phyloP scores from a whole-genome alignment of 2,888 invertebrate species.

The Chironomus tentans region DNA sequence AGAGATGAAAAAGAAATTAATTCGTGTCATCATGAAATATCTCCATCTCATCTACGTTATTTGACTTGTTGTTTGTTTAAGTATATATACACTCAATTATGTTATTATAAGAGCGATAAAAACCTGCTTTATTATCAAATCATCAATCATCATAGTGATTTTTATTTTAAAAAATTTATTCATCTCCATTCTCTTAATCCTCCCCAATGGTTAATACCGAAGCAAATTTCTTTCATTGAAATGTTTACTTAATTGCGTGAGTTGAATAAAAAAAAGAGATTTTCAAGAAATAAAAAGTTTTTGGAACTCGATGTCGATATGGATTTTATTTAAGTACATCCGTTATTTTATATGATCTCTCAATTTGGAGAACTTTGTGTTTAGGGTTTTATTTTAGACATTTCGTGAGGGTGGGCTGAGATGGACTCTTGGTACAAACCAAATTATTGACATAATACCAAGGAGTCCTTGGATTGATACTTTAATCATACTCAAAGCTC shows the following conservation, averaged over 20 bases:
- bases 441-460: too few relatives aligned
- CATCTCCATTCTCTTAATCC: neutral
- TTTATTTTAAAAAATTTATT: neutral
- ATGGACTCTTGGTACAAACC: too few relatives aligned
- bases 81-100: constrained; percentile 14
- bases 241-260: constrained; percentile 25
- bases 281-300: neutral
- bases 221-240: neutral
- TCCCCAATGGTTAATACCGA: neutral
- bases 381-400: too few relatives aligned
- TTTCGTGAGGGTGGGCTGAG: too few relatives aligned
- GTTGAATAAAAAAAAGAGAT: constrained; percentile 9
- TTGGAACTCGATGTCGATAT: neutral
- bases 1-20: constrained; percentile 14
- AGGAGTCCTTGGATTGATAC: too few relatives aligned
- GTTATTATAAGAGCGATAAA: constrained; percentile 26
- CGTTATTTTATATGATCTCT: neutral
- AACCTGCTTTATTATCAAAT: constrained; percentile 21
- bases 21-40: constrained; percentile 7
- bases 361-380: too few relatives aligned
- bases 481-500: too few relatives aligned
- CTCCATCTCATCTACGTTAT: neutral
- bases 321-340: constrained; percentile 8
- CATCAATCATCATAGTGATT: constrained; percentile 19
- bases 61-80: constrained; percentile 10